Percentiles rank a stretch among this genome's conserved stretches.
These are phyloP conservation scores for Tinea semifulvella DNA, from an alignment of 2,888 invertebrate species.

Conservation along the genomic window DNA sequence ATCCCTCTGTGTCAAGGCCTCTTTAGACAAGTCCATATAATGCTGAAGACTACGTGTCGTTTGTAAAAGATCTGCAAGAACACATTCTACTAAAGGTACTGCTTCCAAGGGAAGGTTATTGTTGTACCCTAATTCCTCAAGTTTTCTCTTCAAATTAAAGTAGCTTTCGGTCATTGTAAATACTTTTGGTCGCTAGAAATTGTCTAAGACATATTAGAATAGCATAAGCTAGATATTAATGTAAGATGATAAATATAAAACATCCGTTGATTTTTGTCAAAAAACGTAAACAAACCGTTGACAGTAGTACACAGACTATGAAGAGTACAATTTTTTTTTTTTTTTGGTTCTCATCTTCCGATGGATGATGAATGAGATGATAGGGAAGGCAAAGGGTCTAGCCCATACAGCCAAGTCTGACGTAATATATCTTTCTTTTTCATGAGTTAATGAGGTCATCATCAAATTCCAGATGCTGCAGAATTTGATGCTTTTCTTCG, in stretches of 20 bases:
- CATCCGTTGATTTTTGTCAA: neutral
- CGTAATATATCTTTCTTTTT: no score
- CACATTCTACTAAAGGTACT: conserved; percentile 80
- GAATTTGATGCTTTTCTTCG: no score
- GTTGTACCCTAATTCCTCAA: conserved; percentile 85
- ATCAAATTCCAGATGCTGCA: no score
- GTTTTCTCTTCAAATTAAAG: conserved; percentile 68
- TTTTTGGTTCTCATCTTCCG: no score
- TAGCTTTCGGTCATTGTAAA: conserved; percentile 51
- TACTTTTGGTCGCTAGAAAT: neutral
- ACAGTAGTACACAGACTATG: no score
- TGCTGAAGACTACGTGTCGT: conserved; percentile 89
- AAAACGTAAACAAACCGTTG: conserved; percentile 4
- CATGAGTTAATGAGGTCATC: no score
- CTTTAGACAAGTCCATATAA: conserved; percentile 79
- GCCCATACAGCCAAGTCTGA: no score
- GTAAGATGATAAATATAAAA: neutral
- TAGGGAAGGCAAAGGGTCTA: no score
- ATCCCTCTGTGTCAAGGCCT: conserved; percentile 74
- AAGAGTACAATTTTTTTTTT: no score
- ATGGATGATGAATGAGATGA: no score
- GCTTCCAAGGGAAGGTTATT: conserved; percentile 79
- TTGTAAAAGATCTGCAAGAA: conserved; percentile 84
- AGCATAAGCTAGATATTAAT: neutral
- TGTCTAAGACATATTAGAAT: neutral